Evolutionary conservation across 1,140 invertebrate genomes (phyloP).

Genomic region (Drosophila tani): DNA sequence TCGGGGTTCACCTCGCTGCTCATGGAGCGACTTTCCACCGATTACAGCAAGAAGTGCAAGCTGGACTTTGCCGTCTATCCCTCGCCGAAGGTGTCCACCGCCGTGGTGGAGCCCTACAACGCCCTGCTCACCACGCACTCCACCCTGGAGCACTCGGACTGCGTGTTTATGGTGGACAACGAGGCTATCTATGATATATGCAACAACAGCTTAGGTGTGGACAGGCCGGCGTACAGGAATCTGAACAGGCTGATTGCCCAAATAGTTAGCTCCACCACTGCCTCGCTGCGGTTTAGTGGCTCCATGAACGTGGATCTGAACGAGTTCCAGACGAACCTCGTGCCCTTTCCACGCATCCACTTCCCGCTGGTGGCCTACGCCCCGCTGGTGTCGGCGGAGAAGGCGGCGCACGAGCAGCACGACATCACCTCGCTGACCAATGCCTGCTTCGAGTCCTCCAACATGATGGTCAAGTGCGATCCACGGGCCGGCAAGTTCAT

Average conservation of each 20-base stretch:
- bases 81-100: conserved; percentile 91
- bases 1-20: conserved; percentile 90
- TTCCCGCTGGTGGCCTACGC: conserved; percentile 93
- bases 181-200: conserved; percentile 95
- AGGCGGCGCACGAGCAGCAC: conserved; percentile 90
- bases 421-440: conserved; percentile 91
- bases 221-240: conserved; percentile 91
- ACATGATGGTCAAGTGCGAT: conserved; percentile 94
- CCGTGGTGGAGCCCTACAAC: conserved; percentile 96
- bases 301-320: conserved; percentile 93
- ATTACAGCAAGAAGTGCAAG: conserved; percentile 89
- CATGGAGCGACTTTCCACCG: conserved; percentile 88
- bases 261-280: conserved; percentile 90
- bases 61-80: conserved; percentile 91
- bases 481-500: conserved; percentile 90
- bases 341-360: conserved; percentile 91
- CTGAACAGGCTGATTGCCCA: conserved; percentile 91
- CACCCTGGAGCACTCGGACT: conserved; percentile 91
- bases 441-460: conserved; percentile 91
- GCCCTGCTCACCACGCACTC: conserved; percentile 92
- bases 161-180: conserved; percentile 94
- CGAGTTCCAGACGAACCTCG: conserved; percentile 92
- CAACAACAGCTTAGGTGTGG: conserved; percentile 89
- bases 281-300: conserved; percentile 93
- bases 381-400: conserved; percentile 89